Evolutionary conservation across 2,113 vertebrate species (phyloP).

Genomic region (Chaetodon trifascialis): DNA sequence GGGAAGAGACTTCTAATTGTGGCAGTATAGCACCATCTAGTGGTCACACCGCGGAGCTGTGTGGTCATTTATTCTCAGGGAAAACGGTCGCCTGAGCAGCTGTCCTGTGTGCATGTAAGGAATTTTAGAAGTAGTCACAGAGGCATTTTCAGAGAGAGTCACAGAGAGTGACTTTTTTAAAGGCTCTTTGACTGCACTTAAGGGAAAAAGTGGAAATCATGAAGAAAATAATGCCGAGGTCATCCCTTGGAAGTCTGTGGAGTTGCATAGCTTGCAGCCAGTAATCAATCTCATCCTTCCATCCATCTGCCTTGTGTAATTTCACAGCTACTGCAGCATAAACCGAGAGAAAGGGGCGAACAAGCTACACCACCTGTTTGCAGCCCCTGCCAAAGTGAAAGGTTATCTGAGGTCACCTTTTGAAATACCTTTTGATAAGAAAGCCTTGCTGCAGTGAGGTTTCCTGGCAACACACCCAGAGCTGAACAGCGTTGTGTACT

Average conservation of each 20-base stretch:
- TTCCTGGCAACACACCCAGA: conserved; percentile 47
- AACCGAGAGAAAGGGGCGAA: neutral
- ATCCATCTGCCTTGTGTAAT: neutral
- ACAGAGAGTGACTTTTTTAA: neutral
- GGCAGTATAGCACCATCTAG: conserved; percentile 48
- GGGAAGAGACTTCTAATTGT: neutral
- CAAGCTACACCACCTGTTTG: neutral
- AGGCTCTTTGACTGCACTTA: neutral
- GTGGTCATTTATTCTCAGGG: neutral
- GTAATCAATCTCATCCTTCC: neutral
- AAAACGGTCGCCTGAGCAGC: neutral
- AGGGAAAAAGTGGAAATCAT: neutral
- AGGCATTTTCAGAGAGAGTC: too few relatives aligned
- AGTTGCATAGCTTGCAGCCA: neutral
- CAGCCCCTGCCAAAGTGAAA: conserved; percentile 28
- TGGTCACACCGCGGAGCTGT: conserved; percentile 16
- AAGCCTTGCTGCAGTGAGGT: conserved; percentile 19
- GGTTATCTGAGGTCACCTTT: conserved; percentile 10
- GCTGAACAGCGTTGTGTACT: neutral
- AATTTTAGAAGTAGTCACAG: too few relatives aligned
- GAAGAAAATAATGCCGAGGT: neutral
- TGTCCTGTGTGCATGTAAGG: neutral
- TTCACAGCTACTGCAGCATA: neutral
- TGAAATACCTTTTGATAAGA: conserved; percentile 16
- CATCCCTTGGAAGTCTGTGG: neutral